Evolutionary conservation across 2,797 vertebrate genomes (phyloP).

Genomic region (Gastrophryne carolinensis): DNA sequence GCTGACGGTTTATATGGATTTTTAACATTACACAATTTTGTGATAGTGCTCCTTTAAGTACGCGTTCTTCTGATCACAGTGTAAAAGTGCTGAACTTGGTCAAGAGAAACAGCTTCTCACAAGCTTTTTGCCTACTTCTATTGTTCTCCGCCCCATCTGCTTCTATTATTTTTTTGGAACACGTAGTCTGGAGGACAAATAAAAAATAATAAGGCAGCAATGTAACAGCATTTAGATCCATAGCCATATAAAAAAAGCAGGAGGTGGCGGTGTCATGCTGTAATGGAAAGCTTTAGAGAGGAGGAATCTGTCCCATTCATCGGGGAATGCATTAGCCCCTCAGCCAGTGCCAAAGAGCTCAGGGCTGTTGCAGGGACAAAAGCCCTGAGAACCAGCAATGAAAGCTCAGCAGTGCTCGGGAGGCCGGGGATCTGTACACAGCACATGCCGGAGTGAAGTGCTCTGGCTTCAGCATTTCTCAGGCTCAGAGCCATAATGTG

Average conservation of each 20-base stretch:
- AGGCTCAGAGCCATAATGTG: slow-evolving; percentile 48
- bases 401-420: slow-evolving; percentile 44
- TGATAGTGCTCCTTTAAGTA: no score
- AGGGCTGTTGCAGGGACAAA: slow-evolving; percentile 45
- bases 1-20: no score
- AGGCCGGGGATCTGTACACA: slow-evolving; percentile 28
- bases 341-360: slow-evolving; percentile 40
- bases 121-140: background rate
- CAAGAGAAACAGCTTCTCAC: background rate
- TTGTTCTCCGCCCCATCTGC: slow-evolving; percentile 25
- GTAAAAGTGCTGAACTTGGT: background rate
- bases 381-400: slow-evolving; percentile 40
- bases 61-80: background rate
- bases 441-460: slow-evolving; percentile 37
- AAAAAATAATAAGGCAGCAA: slow-evolving; percentile 49
- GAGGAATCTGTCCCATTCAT: slow-evolving; percentile 45
- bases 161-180: slow-evolving; percentile 45
- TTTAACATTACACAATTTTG: no score
- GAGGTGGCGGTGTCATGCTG: slow-evolving; percentile 46
- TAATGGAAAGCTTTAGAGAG: slow-evolving; percentile 48
- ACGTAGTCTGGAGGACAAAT: slow-evolving; percentile 42
- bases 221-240: slow-evolving; percentile 46
- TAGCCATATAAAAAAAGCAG: slow-evolving; percentile 25
- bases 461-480: slow-evolving; percentile 48
- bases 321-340: slow-evolving; percentile 42